Evolutionary conservation across 2,888 invertebrate genomes (phyloP), one percentile per base, ranked within the genome.

Genomic region (Diaperis boleti): DNA sequence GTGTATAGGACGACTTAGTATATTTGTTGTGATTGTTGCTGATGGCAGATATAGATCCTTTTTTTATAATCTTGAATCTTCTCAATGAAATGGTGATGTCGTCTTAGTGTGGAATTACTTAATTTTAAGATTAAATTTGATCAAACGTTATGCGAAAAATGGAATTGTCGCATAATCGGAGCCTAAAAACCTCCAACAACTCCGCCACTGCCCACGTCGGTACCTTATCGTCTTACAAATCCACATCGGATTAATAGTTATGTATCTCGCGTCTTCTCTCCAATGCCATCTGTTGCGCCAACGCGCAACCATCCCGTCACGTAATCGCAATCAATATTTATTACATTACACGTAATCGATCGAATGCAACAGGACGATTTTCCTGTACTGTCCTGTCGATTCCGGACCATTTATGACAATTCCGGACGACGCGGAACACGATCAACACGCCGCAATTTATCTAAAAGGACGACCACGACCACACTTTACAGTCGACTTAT

Each of bases 271-370:
- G 47, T 47, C 26, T 22, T 52, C 29, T 26, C 29, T 17, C 31
- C 52, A 52, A 54, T 55, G 55, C 55, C 55, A 55, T 55, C 55
- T 55, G 55, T 55, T 55, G 55, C 55, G 42, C 33, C 55, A 55
- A 55, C 55, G 55, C 44, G 4, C 42, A 55, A 55, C 42, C 33
- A 41, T 55, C 55, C 55, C 41, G 42, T 41, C 55, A 55, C 55
- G 55, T 55, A 55, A 55, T 15, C 55, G 18, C 10, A 22, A 55
- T 55, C 55, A 44, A 55, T 55, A 55, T 55, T 55, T 55, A 55
- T 55, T 55, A 31, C 18, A 8, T 55, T 55, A 42, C 44, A 18
- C n/a, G 42, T 31, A 55, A 55, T 55, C 55, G 42, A 55, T 55
- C 31, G 55, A 55, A 55, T 11, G 55, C 55, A 55, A 55, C 55